These are phyloP conservation scores for Scaptomyza polygonia DNA, from an alignment of 2,888 invertebrate genomes.

Conservation along the genomic window DNA sequence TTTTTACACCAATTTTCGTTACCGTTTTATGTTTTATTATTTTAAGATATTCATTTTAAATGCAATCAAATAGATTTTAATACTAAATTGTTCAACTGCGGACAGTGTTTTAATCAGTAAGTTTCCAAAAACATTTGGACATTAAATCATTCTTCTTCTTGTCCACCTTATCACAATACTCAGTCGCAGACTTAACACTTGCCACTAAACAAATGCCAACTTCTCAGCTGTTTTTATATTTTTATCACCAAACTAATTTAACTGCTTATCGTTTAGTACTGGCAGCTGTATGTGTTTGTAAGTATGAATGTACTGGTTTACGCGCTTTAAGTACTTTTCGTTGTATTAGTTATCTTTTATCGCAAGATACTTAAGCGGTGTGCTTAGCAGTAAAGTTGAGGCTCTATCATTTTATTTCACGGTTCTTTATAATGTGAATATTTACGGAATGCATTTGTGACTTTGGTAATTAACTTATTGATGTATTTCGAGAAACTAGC, in stretches of 20 bases:
- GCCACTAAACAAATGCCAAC: constrained; percentile 30
- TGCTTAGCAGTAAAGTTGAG: background rate
- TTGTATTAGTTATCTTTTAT: constrained; percentile 48
- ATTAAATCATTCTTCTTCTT: background rate
- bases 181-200: constrained; percentile 1
- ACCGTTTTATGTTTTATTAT: background rate
- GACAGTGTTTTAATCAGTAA: background rate
- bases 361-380: constrained; percentile 12
- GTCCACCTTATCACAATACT: background rate
- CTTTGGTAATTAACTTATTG: background rate
- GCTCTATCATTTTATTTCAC: constrained; percentile 53
- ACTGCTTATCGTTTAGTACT: constrained; percentile 38
- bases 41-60: background rate
- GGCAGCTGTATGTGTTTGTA: background rate
- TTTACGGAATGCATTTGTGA: constrained; percentile 24
- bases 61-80: background rate
- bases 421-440: constrained; percentile 6
- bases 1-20: background rate
- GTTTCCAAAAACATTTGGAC: background rate
- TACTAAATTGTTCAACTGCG: background rate
- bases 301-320: background rate
- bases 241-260: constrained; percentile 37
- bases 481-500: background rate
- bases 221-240: constrained; percentile 53
- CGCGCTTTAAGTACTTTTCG: constrained; percentile 21